A percentile compares a stretch with the other conserved stretches of the same genome.
These are phyloP conservation scores for Peromyscus nudipes DNA, from an alignment of 2,797 vertebrate genomes.

Conservation along the genomic window DNA sequence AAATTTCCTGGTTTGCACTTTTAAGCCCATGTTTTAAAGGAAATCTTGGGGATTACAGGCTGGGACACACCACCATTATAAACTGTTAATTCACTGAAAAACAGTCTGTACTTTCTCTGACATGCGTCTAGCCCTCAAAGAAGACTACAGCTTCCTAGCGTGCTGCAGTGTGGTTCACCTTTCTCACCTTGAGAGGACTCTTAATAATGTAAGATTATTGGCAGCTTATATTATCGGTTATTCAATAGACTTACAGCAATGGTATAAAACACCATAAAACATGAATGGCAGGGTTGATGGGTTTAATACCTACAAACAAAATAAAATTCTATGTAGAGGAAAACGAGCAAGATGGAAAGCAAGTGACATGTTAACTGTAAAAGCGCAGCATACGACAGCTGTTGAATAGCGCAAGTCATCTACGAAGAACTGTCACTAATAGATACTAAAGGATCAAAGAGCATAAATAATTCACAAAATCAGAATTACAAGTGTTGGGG, in stretches of 20 bases:
- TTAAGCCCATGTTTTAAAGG: not conserved
- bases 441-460: not conserved
- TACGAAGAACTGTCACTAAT: not conserved
- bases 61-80: not conserved
- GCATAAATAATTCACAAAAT: not conserved
- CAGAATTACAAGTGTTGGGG: not conserved
- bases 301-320: not conserved
- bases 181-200: not conserved
- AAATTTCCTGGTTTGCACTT: not conserved
- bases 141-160: not conserved
- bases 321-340: not conserved
- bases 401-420: not conserved
- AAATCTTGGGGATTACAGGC: not conserved
- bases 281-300: not conserved
- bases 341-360: not conserved
- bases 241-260: not conserved
- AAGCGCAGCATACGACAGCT: not conserved
- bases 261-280: not conserved
- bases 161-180: too few relatives aligned
- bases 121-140: not conserved
- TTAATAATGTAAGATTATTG: not conserved
- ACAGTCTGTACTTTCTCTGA: not conserved
- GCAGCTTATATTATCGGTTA: not conserved
- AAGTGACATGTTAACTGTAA: not conserved
- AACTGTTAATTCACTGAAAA: not conserved